Percentiles rank a stretch among this genome's conserved stretches.
Evolutionary conservation across 2,113 vertebrate genomes (phyloP).

Genomic region (Origma solitaria): DNA sequence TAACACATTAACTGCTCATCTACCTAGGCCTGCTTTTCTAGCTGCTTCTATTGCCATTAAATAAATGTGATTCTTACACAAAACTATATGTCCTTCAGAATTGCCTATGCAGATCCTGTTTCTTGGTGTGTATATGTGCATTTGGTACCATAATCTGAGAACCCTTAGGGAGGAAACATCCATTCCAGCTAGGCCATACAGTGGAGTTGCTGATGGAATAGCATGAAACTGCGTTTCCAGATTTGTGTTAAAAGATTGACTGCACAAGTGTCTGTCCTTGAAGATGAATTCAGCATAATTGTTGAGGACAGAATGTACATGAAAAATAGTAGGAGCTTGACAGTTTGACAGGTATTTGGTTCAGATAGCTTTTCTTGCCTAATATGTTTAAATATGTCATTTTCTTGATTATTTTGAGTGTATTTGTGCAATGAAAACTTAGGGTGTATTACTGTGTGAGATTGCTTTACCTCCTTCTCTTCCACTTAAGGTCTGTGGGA

Average conservation of each 20-base stretch:
- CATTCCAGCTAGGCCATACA: background rate
- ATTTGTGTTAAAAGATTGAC: background rate
- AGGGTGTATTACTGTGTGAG: background rate
- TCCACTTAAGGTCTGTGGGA: background rate
- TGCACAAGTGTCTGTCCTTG: background rate
- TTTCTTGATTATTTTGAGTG: background rate
- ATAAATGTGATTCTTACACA: background rate
- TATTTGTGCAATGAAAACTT: background rate
- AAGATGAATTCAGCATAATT: background rate
- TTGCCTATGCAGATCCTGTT: background rate
- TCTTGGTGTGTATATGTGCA: background rate
- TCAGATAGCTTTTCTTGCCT: background rate
- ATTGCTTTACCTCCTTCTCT: background rate
- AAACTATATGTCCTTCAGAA: background rate
- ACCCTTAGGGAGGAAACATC: background rate
- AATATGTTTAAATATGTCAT: background rate
- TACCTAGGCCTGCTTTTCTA: background rate
- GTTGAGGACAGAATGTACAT: background rate
- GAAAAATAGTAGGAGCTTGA: background rate
- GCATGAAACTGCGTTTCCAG: background rate
- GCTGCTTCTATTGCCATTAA: background rate
- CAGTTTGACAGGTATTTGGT: background rate
- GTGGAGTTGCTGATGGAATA: background rate
- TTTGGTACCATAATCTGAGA: background rate
- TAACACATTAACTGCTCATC: background rate